Conservation (phyloP, 2,113 vertebrate genomes). For the Toxotes chatareus region DNA sequence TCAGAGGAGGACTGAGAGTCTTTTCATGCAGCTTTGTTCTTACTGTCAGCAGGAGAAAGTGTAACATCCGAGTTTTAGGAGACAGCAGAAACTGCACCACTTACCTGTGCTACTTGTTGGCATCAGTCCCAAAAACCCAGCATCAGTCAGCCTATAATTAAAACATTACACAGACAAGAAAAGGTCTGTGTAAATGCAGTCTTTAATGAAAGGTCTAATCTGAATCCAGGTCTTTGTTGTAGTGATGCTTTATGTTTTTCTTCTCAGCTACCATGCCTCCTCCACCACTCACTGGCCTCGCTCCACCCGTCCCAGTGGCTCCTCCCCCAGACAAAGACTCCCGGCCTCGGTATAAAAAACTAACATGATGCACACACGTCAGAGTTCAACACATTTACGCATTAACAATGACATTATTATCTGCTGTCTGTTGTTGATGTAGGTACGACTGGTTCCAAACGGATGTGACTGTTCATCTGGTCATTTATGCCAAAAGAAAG, state of each 20-base stretch:
- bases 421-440: slow-evolving; percentile 10
- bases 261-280: slow-evolving; percentile 66
- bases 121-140: too few species aligned
- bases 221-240: background rate
- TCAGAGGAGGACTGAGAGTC: too few species aligned
- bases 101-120: too few species aligned
- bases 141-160: too few species aligned
- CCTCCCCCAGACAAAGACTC: slow-evolving; percentile 72
- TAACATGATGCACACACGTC: background rate
- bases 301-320: slow-evolving; percentile 32
- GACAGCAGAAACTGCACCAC: too few species aligned
- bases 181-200: too few species aligned
- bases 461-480: slow-evolving; percentile 86
- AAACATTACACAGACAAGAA: too few species aligned
- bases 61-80: too few species aligned
- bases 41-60: too few species aligned
- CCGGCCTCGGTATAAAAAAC: slow-evolving; percentile 75
- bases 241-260: background rate
- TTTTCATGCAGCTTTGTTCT: too few species aligned
- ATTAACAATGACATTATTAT: background rate
- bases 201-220: too few species aligned
- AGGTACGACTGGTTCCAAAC: slow-evolving; percentile 99
- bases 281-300: slow-evolving; percentile 29
- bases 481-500: slow-evolving; percentile 91
- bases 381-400: background rate